Base-by-base conservation (phyloP, 2,888 invertebrate genomes). In the Sycophila texana region DNA sequence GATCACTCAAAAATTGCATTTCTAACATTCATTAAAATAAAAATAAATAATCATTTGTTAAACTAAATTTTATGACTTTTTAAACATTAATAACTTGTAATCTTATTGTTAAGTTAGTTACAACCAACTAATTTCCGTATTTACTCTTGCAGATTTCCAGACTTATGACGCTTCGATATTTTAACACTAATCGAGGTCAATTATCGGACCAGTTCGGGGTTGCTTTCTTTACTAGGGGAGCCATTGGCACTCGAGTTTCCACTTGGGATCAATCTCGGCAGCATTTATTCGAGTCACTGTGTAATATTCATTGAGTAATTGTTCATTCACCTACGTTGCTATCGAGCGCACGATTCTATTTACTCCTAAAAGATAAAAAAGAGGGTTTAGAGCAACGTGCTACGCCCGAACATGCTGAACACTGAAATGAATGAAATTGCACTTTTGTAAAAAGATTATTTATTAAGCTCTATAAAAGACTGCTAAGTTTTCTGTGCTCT, bases 121-220 rank as follows among this genome's bases (percentile, higher is more conserved):
- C 55, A 57, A 70, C 30, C n/a, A 67, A 79, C 53, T 74, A 79
- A 83, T 82, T 75, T 67, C 20, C 81, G 82, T 80, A 83, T 85
- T 86, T 86, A 82, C 83, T 81, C 81, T 89, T 89, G 65, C 91
- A 95, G 92, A 88, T 96, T 95, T 90, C 95, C 95, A 88, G 96
- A 95, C 90, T 95, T 96, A 95, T 96, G 95, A 96, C 95, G 93
- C 91, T 91, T 92, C 87, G 92, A 92, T 89, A 89, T 91, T 71
- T 75, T 88, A 85, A 88, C 84, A 84, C 82, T 89, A 87, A 86
- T 87, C 78, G 86, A 88, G 84, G 86, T 89, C 85, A 87, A 86
- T 85, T 87, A 86, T 86, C 82, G 84, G 83, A 87, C 84, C 82
- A 84, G 83, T 84, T 83, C 82, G 77, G 82, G 86, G 83, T 83